phyloP scores from a whole-genome alignment of 2,888 invertebrate species.

The Sminthurinus aureus region DNA sequence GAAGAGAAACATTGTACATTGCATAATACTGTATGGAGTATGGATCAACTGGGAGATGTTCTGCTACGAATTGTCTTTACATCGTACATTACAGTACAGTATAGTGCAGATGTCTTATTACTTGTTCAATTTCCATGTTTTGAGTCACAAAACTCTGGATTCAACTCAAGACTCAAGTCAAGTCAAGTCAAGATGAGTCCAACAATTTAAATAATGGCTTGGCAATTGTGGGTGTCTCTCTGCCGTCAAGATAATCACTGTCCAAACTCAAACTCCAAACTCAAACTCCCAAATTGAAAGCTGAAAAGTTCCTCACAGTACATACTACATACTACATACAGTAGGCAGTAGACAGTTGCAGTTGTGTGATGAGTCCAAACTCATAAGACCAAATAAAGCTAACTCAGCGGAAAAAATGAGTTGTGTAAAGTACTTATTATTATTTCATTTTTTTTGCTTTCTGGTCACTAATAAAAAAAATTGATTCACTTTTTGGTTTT shows the following conservation, averaged over 20 bases:
- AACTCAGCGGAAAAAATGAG: slow-evolving; percentile 2
- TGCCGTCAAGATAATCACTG: slow-evolving; percentile 16
- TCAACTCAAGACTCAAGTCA: neutral
- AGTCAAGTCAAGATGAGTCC: neutral
- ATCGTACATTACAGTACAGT: no score
- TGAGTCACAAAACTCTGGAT: neutral
- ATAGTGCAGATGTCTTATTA: no score
- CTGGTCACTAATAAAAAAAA: no score
- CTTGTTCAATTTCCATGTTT: neutral
- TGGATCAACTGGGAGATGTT: no score
- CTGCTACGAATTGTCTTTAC: no score
- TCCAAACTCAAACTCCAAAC: neutral
- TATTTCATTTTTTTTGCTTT: no score
- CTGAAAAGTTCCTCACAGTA: no score
- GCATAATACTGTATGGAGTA: no score
- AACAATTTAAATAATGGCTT: slow-evolving; percentile 28
- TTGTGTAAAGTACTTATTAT: neutral
- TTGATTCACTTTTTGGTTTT: no score
- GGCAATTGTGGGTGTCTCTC: slow-evolving; percentile 24
- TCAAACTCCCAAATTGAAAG: neutral
- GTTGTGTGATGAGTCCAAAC: neutral
- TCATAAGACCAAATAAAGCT: neutral
- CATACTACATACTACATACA: no score
- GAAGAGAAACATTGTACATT: no score
- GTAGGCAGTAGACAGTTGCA: neutral